Evolutionary conservation across 1,140 invertebrate genomes (phyloP), one percentile per base, ranked within the genome.

Genomic region (Caenorhabditis brenneri): DNA sequence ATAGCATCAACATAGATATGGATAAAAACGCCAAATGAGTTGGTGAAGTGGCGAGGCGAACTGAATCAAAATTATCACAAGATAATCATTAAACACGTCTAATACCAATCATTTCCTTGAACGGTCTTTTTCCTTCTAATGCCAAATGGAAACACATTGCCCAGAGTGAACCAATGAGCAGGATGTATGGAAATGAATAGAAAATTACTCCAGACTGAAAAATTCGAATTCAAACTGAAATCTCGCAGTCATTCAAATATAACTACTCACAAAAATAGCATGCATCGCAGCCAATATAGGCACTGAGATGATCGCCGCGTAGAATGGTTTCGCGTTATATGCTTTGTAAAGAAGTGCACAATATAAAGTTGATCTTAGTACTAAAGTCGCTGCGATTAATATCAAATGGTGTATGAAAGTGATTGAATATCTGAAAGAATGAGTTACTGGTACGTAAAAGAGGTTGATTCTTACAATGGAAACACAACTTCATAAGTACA

Each of bases 401-500:
- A 83, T 48, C n/a, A 80, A n/a, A 27, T 74, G 53, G 33, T 53
- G 65, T 22, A 83, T 31, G 24, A 83, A 83, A 6, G 82, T 65
- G 27, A 83, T 39, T 16, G 82, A 83, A 39, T 79, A 83, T 79
- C 82, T 83, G 55, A 55, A 83, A 65, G n/a, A 9, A 19, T 39
- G 9, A 22, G n/a, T 27, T 4, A n/a, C n/a, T n/a, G n/a, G n/a
- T n/a, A n/a, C n/a, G n/a, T n/a, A n/a, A n/a, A n/a, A n/a, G n/a
- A n/a, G n/a, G n/a, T n/a, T n/a, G n/a, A n/a, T n/a, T n/a, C 82
- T 79, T 48, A 83, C 82, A 83, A 58, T 79, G 82, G 82, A 79
- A 79, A 83, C 9, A 83, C 82, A 39, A 83, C 69, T 79, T 83
- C 82, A 46, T 83, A 83, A 42, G 82, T 74, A 58, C 82, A 83